Evolutionary conservation across 2,797 vertebrate genomes (phyloP), one percentile per base, ranked within the genome.

Genomic region (Peromyscus melanophrys): DNA sequence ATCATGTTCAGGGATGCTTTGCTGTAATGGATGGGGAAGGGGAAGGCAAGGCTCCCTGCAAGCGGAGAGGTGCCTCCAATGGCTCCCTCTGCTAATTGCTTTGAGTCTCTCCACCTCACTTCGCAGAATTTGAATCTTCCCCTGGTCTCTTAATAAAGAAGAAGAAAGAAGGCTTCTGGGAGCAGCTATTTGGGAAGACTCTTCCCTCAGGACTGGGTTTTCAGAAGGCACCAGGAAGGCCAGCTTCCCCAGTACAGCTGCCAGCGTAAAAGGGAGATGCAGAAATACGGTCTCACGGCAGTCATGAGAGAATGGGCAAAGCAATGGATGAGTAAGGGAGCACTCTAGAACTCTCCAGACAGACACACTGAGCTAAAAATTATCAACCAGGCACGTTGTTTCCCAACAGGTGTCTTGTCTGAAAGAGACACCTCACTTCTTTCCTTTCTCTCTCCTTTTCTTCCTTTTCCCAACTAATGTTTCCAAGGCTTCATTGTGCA

Each of bases 41-140:
- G 71, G 23, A 71, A 34, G 65, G 1, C 31, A n/a, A 46, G 69
- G 40, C 55, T 97, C 61, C 86, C 80, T 3, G 11, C 67, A 13
- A 31, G 40, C 27, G 0, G 55, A 97, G 31, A 90, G 67, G 49
- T 0, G 0, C 10, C 49, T 90, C 37, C 2, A 1, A 10, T 0
- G 21, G 34, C 14, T 82, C 57, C 63, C 90, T 46, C 61, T 17
- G 49, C 77, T 94, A 83, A 94, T 77, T 40, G 52, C 80, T 91
- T 73, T 21, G 1, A 0, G 2, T 57, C 61, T 95, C 75, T 83
- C 61, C 25, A 55, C 83, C 93, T 90, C 59, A 75, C 37, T 80
- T 55, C 78, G 83, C 37, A n/a, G 77, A 90, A 25, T 29, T 43
- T 52, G 71, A 76, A 57, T 59, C 69, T 83, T 85, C 46, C 13